Conservation (phyloP, 2,113 vertebrate genomes). For the Neogobius melanostomus region DNA sequence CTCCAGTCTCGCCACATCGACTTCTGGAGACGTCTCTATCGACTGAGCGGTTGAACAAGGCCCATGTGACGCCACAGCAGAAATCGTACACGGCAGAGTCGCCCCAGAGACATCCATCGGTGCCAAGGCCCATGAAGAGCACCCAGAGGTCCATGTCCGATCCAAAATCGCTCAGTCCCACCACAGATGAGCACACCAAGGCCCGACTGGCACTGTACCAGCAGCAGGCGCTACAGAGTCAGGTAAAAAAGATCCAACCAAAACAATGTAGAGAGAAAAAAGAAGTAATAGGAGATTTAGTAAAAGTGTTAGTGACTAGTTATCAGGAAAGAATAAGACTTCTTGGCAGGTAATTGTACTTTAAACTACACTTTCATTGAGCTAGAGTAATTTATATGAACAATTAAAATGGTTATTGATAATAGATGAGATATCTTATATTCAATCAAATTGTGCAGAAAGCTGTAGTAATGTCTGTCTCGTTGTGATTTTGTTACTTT, state of each 20-base stretch:
- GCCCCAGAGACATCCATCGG: constrained; percentile 86
- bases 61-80: constrained; percentile 94
- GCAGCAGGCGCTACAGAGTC: constrained; percentile 88
- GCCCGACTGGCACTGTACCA: constrained; percentile 93
- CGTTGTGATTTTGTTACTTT: too few species aligned
- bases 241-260: constrained; percentile 80
- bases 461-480: too few species aligned
- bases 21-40: constrained; percentile 89
- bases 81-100: constrained; percentile 91
- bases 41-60: constrained; percentile 94
- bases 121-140: constrained; percentile 95
- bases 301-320: not conserved
- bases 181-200: constrained; percentile 89
- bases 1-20: constrained; percentile 91
- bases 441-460: too few species aligned
- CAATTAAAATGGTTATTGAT: too few species aligned
- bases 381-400: too few species aligned
- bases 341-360: too few species aligned
- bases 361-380: too few species aligned
- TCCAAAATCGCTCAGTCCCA: constrained; percentile 96
- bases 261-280: not conserved
- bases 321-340: too few species aligned
- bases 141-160: constrained; percentile 96
- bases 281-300: not conserved
- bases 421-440: too few species aligned